Evolutionary conservation across 2,888 invertebrate genomes (phyloP).

Genomic region (Eristalis intricaria): DNA sequence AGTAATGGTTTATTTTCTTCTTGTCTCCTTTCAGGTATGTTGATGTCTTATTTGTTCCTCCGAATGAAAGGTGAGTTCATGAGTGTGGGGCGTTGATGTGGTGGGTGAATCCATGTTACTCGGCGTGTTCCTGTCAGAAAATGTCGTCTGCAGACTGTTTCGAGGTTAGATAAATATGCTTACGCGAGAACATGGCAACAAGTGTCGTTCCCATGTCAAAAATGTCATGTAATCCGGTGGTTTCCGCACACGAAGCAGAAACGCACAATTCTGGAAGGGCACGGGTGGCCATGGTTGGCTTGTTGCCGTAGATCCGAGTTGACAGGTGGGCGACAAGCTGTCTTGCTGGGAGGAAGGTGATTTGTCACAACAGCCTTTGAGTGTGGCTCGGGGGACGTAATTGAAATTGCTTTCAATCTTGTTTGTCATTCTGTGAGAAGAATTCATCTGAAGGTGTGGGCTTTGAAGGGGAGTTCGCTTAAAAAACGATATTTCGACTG

Average conservation of each 20-base stretch:
- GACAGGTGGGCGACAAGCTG: not conserved
- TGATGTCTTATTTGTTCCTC: constrained; percentile 38
- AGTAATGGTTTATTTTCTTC: constrained; percentile 11
- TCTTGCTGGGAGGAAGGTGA: not conserved
- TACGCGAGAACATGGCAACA: not conserved
- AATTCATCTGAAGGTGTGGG: too few species aligned
- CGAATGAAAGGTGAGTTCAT: constrained; percentile 47
- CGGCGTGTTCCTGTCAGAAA: not conserved
- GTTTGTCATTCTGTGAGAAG: too few species aligned
- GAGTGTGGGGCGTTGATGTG: not conserved
- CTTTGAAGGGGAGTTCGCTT: too few species aligned
- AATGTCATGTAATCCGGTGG: not conserved
- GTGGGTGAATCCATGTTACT: too few species aligned
- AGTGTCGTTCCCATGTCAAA: not conserved
- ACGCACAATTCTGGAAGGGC: not conserved
- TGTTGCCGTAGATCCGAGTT: not conserved
- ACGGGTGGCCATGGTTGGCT: not conserved
- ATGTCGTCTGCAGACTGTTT: not conserved
- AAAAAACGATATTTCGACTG: too few species aligned
- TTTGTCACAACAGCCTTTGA: not conserved
- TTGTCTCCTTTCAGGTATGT: constrained; percentile 54
- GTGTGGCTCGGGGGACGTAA: too few species aligned
- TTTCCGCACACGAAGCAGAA: not conserved
- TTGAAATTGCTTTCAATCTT: too few species aligned
- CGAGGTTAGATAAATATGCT: not conserved